Conservation (phyloP, 2,113 vertebrate genomes). For the Anguilla japonica region DNA sequence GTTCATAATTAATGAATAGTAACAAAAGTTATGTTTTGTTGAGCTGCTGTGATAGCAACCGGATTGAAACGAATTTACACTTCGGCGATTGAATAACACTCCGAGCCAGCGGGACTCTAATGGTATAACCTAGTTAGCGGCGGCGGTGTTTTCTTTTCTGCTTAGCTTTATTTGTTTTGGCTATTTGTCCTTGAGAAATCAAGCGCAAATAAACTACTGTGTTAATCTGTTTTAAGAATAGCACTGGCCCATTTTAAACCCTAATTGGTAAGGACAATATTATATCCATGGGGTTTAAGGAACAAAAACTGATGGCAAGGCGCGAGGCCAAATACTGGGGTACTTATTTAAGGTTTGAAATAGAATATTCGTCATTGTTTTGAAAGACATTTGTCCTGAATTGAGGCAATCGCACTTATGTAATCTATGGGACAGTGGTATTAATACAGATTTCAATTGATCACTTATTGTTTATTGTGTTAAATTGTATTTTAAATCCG, state of each 20-base stretch:
- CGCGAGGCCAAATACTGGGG: no score
- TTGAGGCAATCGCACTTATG: background rate
- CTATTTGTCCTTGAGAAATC: slow-evolving; percentile 57
- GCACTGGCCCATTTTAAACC: slow-evolving; percentile 13
- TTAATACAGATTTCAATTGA: background rate
- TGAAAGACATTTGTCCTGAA: background rate
- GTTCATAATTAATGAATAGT: slow-evolving; percentile 59
- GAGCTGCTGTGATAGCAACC: slow-evolving; percentile 46
- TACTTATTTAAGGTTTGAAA: background rate
- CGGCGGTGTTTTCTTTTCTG: slow-evolving; percentile 47
- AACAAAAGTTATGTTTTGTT: slow-evolving; percentile 51
- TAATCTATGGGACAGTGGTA: no score
- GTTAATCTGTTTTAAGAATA: slow-evolving; percentile 33
- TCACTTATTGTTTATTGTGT: background rate
- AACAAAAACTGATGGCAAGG: background rate
- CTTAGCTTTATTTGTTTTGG: slow-evolving; percentile 67
- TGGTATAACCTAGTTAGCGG: slow-evolving; percentile 61
- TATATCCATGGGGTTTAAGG: background rate
- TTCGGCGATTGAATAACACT: slow-evolving; percentile 50
- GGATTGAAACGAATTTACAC: slow-evolving; percentile 67
- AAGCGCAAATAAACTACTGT: slow-evolving; percentile 55
- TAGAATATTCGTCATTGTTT: background rate
- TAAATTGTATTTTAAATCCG: background rate
- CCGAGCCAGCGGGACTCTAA: slow-evolving; percentile 59
- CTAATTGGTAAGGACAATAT: slow-evolving; percentile 6